Percentiles rank a stretch among this genome's conserved stretches.
Evolutionary conservation across 2,797 vertebrate species (phyloP).

Genomic region (Schizothorax lantsangensis): DNA sequence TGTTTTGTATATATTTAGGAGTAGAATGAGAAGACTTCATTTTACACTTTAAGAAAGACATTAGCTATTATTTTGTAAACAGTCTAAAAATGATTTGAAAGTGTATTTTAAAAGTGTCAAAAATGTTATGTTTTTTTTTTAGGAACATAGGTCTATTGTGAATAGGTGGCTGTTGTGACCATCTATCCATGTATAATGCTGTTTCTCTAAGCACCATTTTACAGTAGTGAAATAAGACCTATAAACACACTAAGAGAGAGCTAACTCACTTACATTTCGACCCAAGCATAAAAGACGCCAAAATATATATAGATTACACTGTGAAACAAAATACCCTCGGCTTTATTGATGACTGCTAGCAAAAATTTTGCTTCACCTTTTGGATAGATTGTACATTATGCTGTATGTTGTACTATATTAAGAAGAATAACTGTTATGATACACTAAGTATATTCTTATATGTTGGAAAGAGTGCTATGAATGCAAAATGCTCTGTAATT

Average conservation of each 20-base stretch:
- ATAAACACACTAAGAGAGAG: constrained; percentile 14
- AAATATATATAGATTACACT: constrained; percentile 31
- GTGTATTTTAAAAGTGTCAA: background rate
- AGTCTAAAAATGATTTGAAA: background rate
- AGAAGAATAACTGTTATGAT: background rate
- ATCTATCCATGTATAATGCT: background rate
- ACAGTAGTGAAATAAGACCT: background rate
- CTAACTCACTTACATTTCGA: background rate
- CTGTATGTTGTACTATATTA: background rate
- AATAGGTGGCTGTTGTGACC: background rate
- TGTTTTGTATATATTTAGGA: background rate
- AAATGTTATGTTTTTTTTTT: background rate
- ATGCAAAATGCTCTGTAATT: background rate
- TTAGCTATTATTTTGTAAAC: background rate
- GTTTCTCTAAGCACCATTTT: background rate
- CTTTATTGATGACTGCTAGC: background rate
- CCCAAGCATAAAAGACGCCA: constrained; percentile 14
- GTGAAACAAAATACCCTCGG: constrained; percentile 27
- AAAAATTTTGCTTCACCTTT: background rate
- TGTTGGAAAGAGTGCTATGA: background rate
- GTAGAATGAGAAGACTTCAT: background rate
- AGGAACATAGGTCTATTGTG: background rate
- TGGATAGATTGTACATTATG: background rate
- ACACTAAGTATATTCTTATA: background rate
- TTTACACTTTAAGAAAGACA: background rate